A percentile compares a stretch with the other conserved stretches of the same genome.
Evolutionary conservation across 2,888 invertebrate genomes (phyloP).

Genomic region (Teleogryllus oceanicus): DNA sequence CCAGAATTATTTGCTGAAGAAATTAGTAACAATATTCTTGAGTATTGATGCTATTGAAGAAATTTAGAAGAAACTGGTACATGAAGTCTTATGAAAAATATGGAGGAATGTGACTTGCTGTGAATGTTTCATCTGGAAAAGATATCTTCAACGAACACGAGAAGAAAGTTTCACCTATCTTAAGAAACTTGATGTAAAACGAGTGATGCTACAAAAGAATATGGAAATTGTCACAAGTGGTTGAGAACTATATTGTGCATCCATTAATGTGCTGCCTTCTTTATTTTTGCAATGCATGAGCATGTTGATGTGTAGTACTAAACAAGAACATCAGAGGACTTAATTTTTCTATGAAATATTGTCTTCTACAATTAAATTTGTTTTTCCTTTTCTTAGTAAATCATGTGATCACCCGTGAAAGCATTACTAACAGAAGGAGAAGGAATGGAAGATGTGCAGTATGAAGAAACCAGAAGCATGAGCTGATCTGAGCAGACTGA

Average conservation of each 20-base stretch:
- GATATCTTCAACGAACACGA: background rate
- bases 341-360: background rate
- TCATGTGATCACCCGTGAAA: background rate
- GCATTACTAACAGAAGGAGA: background rate
- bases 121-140: background rate
- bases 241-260: no score
- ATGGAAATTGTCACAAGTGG: no score
- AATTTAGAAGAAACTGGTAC: background rate
- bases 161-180: no score
- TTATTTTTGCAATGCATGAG: constrained; percentile 3
- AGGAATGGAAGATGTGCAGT: constrained; percentile 10
- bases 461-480: background rate
- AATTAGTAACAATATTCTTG: background rate
- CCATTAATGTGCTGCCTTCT: background rate
- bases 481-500: constrained; percentile 18
- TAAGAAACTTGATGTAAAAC: no score
- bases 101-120: no score
- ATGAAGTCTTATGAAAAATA: background rate
- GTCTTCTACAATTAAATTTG: background rate
- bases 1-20: background rate
- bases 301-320: constrained; percentile 18
- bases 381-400: background rate
- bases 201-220: no score
- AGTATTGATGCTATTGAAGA: background rate
- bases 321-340: background rate